Base-by-base conservation (phyloP, 2,797 vertebrate genomes). In the Gorsachius magnificus region DNA sequence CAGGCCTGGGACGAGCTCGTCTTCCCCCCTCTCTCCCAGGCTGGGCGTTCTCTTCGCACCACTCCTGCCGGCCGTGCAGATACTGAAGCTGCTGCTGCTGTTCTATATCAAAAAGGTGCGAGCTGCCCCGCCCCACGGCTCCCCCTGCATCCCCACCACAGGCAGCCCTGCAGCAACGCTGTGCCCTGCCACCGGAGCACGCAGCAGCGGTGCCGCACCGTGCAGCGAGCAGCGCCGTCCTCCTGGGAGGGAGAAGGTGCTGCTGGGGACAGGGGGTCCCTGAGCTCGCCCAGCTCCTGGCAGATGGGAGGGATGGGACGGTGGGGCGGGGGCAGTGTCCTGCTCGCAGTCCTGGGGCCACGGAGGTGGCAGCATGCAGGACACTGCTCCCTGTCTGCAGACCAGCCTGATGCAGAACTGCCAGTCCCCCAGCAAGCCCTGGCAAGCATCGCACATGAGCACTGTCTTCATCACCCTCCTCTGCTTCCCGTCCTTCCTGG, bases 31-130 rank as follows among this genome's bases (percentile, higher is more conserved):
- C 64, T 56, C 79, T 83, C 82, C 22, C 76, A 99, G 99, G 99
- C 94, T 99, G 96, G 99, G 99, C 0, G 61, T 99, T 54, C 97
- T 99, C 92, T 99, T 99, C 45, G 97, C 98, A 8, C 99, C 99
- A 0, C 96, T 99, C 19, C 97, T 99, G 66, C 99, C 99, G 0
- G 98, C 96, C 0, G 90, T 99, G 89, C 99, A 99, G 97, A 96
- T 98, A 7, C 53, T 99, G 94, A 99, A 99, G 96, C 98, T 99
- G 58, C 69, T 99, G 78, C 86, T 99, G 24, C 93, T 99, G 31
- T 99, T 99, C 97, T 99, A 99, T 25, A 94, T 99, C 64, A 99
- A 99, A 96, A 99, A 99, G 99, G 99, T 99, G 96, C 57, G 96
- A 92, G 13, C 14, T 16, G 25, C 14, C 5, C 16, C 10, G 3